Conservation (phyloP, 2,797 vertebrate species). For the Arrhamphus sclerolepis region DNA sequence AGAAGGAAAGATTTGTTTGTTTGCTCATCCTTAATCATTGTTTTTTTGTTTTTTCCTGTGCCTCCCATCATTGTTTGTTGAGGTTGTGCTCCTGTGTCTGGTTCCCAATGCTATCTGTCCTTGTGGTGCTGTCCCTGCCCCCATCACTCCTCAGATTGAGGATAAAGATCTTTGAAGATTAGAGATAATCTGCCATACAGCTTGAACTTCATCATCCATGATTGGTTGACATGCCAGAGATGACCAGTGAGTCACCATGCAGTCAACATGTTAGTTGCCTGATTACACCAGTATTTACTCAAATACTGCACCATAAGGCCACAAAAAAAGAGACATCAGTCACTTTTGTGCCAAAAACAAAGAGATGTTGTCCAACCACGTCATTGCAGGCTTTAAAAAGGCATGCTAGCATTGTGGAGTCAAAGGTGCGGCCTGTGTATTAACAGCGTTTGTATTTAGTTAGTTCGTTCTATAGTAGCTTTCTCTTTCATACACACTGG, state of each 20-base stretch:
- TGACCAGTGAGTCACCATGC: constrained; percentile 36
- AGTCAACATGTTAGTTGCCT: constrained; percentile 6
- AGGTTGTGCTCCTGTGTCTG: not conserved
- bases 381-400: not conserved
- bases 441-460: not conserved
- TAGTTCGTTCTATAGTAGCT: not conserved
- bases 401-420: not conserved
- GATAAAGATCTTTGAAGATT: constrained; percentile 81
- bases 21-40: not conserved
- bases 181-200: constrained; percentile 80
- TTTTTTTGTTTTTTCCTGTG: not conserved
- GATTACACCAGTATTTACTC: not conserved
- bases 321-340: too few relatives aligned
- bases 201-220: constrained; percentile 67
- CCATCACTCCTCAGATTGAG: constrained; percentile 54
- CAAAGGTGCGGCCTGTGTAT: not conserved
- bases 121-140: constrained; percentile 50
- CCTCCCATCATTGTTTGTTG: too few relatives aligned
- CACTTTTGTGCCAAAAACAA: too few relatives aligned
- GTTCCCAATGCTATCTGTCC: constrained; percentile 29
- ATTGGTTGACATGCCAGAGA: constrained; percentile 59
- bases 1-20: not conserved
- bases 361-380: too few relatives aligned
- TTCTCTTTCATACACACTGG: not conserved
- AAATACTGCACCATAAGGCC: not conserved